These are phyloP conservation scores for Kuschelorhynchus macadamiae DNA, from an alignment of 2,888 invertebrate species.

Conservation along the genomic window DNA sequence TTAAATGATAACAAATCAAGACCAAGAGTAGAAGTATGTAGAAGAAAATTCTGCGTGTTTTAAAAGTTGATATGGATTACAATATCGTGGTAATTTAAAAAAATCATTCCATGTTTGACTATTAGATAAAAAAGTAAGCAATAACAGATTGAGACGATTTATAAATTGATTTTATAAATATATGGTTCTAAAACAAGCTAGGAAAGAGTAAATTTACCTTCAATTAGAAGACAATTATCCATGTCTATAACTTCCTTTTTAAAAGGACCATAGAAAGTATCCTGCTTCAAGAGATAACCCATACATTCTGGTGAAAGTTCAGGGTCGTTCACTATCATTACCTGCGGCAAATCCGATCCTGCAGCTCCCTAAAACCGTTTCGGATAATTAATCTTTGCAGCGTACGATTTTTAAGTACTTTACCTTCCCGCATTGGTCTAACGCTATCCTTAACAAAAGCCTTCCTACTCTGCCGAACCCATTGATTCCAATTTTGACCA, in stretches of 20 bases:
- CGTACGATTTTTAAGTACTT: neutral
- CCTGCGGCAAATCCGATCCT: conserved; percentile 36
- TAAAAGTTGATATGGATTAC: neutral
- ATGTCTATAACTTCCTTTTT: conserved; percentile 48
- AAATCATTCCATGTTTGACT: conserved; percentile 25
- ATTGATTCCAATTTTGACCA: conserved; percentile 55
- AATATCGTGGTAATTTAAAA: no score
- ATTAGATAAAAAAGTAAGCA: no score
- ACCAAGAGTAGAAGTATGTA: neutral
- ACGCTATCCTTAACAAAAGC: conserved; percentile 48
- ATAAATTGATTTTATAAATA: no score
- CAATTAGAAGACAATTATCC: conserved; percentile 47
- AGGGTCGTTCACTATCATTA: conserved; percentile 53
- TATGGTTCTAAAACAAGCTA: no score
- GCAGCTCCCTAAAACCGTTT: conserved; percentile 41
- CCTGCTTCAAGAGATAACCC: conserved; percentile 47
- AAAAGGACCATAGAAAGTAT: conserved; percentile 48
- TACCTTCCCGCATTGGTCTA: conserved; percentile 49
- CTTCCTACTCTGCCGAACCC: conserved; percentile 54
- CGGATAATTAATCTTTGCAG: neutral
- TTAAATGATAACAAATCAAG: no score
- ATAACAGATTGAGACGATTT: no score
- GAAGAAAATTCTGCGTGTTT: neutral
- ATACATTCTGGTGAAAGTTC: conserved; percentile 43
- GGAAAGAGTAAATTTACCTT: no score